A percentile compares a stretch with the other conserved stretches of the same genome.
These are phyloP conservation scores for Pseudomyrmex dendroicus DNA, from an alignment of 1,140 invertebrate genomes.

Conservation along the genomic window DNA sequence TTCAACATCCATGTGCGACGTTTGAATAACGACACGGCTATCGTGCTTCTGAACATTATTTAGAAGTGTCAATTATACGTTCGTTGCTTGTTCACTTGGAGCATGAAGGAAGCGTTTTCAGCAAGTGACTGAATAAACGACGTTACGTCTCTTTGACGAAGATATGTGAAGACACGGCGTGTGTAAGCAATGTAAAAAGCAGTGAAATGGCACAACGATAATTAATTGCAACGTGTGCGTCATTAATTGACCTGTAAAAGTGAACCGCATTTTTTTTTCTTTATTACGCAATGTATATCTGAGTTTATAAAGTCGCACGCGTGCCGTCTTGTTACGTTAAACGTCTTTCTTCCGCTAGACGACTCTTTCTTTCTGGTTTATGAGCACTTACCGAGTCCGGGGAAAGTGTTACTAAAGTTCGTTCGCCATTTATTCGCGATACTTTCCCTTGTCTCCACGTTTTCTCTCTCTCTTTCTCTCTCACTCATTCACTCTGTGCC, in stretches of 20 bases:
- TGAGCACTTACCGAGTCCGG: not conserved
- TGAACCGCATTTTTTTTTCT: not conserved
- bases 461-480: too few relatives aligned
- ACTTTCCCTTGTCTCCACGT: not conserved
- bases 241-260: not conserved
- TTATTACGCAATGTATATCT: not conserved
- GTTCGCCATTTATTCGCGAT: not conserved
- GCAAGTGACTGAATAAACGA: slow-evolving; percentile 14
- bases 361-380: slow-evolving; percentile 17
- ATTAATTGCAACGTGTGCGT: not conserved
- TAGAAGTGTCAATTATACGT: slow-evolving; percentile 16
- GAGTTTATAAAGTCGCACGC: not conserved
- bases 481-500: too few relatives aligned
- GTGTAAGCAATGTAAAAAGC: not conserved
- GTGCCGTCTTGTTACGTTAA: slow-evolving; percentile 4
- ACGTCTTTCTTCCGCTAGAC: slow-evolving; percentile 10
- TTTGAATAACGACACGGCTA: not conserved
- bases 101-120: not conserved
- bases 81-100: not conserved
- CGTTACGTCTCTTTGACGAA: slow-evolving; percentile 34
- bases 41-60: not conserved
- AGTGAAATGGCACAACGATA: not conserved
- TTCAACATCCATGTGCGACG: not conserved
- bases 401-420: slow-evolving; percentile 22
- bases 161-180: slow-evolving; percentile 8